Base-by-base conservation (phyloP, 2,888 invertebrate genomes). In the Apamea sordens region DNA sequence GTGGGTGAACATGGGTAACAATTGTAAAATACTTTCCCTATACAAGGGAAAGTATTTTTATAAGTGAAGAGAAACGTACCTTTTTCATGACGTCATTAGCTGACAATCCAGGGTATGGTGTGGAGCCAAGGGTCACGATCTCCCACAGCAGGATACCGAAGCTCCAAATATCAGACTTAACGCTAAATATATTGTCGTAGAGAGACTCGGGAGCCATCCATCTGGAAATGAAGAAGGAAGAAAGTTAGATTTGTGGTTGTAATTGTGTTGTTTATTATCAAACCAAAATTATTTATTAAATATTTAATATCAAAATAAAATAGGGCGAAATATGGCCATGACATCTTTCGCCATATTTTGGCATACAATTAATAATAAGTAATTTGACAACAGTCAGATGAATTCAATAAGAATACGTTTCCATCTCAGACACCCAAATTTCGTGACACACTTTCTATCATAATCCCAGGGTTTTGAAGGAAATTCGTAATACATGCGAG, bases 201-300 rank as follows among this genome's bases (percentile, higher is more conserved):
- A 99, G 97, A 2, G 99, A 99, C 92, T 99, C 99, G 0, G 99
- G 99, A 0, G 99, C 99, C 99, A 99, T 99, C 99, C 99, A 99
- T 93, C 99, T 97, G 93, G 2, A 94, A 92, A 72, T 18, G 15
- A 63, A 83, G 50, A 79, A 63, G 13, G n/a, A 44, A 50, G 1
- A 50, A 18, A 13, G 41, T 56, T 63, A 53, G 6, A 50, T 32
- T 28, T n/a, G 15, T n/a, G 1, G 3, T 24, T 24, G 1, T 24
- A 10, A 32, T 70, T 36, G 15, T 24, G 15, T 50, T 32, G 8
- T 47, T 28, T 69, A 7, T 8, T 69, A 47, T 32, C 4, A 24
- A 69, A 67, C n/a, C 15, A 67, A n/a, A 67, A 21, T 21, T 3
- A 8, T 50, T 53, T 53, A 21, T 21, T 50, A 36, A 36, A 36